phyloP scores from a whole-genome alignment of 2,797 vertebrate species.

The Cheirogaleus major region DNA sequence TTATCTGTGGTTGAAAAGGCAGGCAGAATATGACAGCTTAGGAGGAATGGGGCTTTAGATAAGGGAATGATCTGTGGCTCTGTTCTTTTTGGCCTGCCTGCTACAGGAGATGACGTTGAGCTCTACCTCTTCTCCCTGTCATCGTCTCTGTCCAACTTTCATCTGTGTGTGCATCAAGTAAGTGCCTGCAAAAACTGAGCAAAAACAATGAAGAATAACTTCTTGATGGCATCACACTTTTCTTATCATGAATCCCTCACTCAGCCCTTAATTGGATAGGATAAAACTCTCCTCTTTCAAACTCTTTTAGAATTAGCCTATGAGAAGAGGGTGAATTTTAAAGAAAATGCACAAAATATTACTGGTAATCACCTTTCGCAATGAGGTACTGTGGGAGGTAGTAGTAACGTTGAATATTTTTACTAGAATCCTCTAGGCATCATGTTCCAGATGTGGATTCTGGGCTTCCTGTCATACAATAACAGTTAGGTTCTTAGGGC shows the following conservation, averaged over 20 bases:
- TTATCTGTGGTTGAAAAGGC: constrained; percentile 10
- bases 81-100: background rate
- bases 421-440: background rate
- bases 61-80: background rate
- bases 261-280: background rate
- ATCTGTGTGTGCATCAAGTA: background rate
- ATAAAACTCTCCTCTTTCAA: background rate
- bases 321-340: background rate
- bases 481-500: background rate
- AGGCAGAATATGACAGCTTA: background rate
- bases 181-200: background rate
- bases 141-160: background rate
- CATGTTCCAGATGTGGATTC: background rate
- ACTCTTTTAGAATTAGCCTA: background rate
- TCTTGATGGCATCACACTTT: background rate
- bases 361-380: background rate
- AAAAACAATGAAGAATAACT: background rate
- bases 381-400: background rate
- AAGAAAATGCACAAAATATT: background rate
- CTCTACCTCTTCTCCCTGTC: background rate
- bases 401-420: background rate
- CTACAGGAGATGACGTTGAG: background rate
- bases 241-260: background rate
- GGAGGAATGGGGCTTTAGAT: background rate
- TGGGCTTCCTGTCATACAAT: background rate